Base-by-base conservation (phyloP, 2,113 vertebrate species). In the Neopipo cinnamomea region DNA sequence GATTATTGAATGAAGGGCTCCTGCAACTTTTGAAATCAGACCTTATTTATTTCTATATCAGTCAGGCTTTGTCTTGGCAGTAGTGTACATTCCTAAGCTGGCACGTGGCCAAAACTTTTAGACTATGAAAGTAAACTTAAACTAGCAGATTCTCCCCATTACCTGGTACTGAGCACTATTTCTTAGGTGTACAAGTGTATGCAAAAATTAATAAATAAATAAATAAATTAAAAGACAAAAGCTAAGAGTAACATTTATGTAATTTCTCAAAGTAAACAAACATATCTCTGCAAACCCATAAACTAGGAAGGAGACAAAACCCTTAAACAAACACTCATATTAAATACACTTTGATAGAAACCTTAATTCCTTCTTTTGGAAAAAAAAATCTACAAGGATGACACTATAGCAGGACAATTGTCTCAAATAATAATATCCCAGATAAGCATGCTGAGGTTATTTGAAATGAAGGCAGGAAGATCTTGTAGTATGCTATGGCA, bases 401-500 rank as follows among this genome's bases (percentile, higher is more conserved):
- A 53, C 3, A 1, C 39, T 67, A 8, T 17, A 88, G 50, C 65
- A 94, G 86, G 76, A 71, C 61, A 49, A 59, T 37, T 59, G 35
- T 59, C 58, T 23, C 58, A 37, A 37, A 17, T 59, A 37, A 37
- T 59, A 59, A 59, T 35, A 59, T 25, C 22, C n/a, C 22, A 35
- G 25, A 59, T 59, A 59, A 89, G 53, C 4, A 59, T 15, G 12
- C 61, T 91, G 62, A 52, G 13, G 68, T 93, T 93, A 82, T 95
- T 81, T 68, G 85, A 87, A 87, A 79, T 21, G 73, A 90, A 92
- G 28, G 63, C 76, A 91, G 63, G 75, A 87, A 75, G 70, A 84
- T 88, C 76, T 73, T 67, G 46, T n/a, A 44, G 55, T 91, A 21
- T 65, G 72, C 91, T 68, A 46, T 95, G 86, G 88, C 76, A 95